Evolutionary conservation across 2,888 invertebrate genomes (phyloP), one percentile per base, ranked within the genome.

Genomic region (Latrodectus hesperus): DNA sequence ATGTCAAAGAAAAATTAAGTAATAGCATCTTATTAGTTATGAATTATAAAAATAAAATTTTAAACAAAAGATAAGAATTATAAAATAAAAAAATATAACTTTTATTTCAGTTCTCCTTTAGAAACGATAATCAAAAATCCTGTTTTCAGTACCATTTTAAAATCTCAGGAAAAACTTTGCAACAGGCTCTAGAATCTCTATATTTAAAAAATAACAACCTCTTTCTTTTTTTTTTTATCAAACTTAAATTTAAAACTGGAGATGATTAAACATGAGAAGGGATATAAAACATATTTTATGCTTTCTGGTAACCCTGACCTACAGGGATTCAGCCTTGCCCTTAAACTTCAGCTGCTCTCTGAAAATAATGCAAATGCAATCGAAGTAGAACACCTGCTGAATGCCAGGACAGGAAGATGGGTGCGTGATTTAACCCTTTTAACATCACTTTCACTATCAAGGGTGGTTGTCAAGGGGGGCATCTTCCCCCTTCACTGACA

Each of bases 401-500:
- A 77, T 38, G 55, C 49, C 67, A 65, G 71, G 83, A 55, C 84
- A 84, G 76, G 78, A 85, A 79, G 68, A 71, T 55, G 49, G 68
- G 64, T 86, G 81, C 86, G 86, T 81, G 86, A 81, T 74, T 81
- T 81, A 81, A 86, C 81, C 81, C 86, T 81, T 85, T 81, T 55
- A 77, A 75, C 74, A 79, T 70, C 86, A 86, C 86, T 86, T 86
- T 86, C 86, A 86, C 81, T 86, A 64, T 74, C 65, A 52, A 52
- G 49, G 68, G 71, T 73, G 17, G 80, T 53, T 22, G 68, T 78
- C 11, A 67, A 17, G 11, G 17, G 17, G n/a, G 65, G 52, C n/a
- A 65, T 49, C 52, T 73, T 53, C 75, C 51, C 77, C 65, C 70
- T 71, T 55, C 52, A 52, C 17, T 65, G 8, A 65, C 76, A 77